Conservation (phyloP, 2,888 invertebrate species). For the Agrotis clavis region DNA sequence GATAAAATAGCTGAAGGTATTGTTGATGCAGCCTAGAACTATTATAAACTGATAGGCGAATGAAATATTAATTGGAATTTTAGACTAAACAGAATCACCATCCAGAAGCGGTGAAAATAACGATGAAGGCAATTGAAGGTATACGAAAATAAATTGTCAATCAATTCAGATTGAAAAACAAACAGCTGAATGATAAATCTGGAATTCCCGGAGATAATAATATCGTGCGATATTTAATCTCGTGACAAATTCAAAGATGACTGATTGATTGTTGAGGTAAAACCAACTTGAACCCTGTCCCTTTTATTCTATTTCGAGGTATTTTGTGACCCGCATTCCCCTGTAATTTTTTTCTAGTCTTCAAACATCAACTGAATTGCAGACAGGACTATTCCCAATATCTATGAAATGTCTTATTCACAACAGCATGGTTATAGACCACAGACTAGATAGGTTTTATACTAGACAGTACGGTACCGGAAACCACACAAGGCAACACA, state of each 20-base stretch:
- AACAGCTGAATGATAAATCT: conserved; percentile 32
- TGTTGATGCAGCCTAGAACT: conserved; percentile 37
- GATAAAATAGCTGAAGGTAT: conserved; percentile 57
- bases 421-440: conserved; percentile 22
- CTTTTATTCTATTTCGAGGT: background rate
- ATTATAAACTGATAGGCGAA: conserved; percentile 41
- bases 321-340: background rate
- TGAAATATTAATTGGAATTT: conserved; percentile 52
- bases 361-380: background rate
- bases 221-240: conserved; percentile 27
- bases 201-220: conserved; percentile 9
- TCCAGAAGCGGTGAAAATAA: conserved; percentile 43
- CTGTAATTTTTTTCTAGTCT: background rate
- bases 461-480: conserved; percentile 36
- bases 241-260: background rate
- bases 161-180: conserved; percentile 27
- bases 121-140: conserved; percentile 24
- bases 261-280: background rate
- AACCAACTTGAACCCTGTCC: background rate
- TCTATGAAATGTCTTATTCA: conserved; percentile 21
- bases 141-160: conserved; percentile 39
- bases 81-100: conserved; percentile 35
- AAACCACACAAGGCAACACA: conserved; percentile 17
- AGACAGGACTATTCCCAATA: background rate
- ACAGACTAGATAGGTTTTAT: too few species aligned